These are phyloP conservation scores for Andrena hattorfiana DNA, from an alignment of 2,888 invertebrate species.

Conservation along the genomic window DNA sequence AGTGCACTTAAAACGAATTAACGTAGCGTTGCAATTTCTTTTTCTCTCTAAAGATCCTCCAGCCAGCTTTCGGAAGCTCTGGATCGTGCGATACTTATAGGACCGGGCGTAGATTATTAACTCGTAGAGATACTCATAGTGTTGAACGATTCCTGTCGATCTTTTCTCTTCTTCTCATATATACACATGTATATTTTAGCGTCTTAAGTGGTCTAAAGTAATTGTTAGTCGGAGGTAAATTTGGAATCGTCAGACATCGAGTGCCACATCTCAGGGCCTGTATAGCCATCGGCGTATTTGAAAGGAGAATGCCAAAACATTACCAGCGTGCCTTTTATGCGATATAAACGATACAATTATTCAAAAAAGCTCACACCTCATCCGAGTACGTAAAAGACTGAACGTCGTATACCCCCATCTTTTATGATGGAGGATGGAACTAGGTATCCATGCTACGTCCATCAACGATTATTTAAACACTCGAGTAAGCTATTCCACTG, in stretches of 20 bases:
- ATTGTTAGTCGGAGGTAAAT: slow-evolving; percentile 22
- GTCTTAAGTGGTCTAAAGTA: slow-evolving; percentile 29
- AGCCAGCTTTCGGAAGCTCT: background rate
- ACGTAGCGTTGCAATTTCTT: slow-evolving; percentile 3
- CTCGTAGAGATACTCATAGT: slow-evolving; percentile 6
- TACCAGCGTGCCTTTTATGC: slow-evolving; percentile 4
- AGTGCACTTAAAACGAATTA: slow-evolving; percentile 34
- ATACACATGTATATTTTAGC: slow-evolving; percentile 31
- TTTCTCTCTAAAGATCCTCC: slow-evolving; percentile 9
- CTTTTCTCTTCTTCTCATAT: slow-evolving; percentile 10
- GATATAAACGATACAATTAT: slow-evolving; percentile 1
- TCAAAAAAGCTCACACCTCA: slow-evolving; percentile 11
- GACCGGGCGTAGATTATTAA: background rate
- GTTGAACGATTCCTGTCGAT: slow-evolving; percentile 14
- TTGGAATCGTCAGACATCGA: slow-evolving; percentile 13
- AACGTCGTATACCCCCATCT: slow-evolving; percentile 25
- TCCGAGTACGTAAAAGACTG: slow-evolving; percentile 52
- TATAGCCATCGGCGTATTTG: slow-evolving; percentile 14
- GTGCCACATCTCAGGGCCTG: slow-evolving; percentile 45
- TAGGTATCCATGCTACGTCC: slow-evolving; percentile 5
- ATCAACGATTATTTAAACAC: slow-evolving; percentile 42
- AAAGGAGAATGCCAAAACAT: slow-evolving; percentile 16
- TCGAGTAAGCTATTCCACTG: slow-evolving; percentile 27
- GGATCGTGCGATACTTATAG: background rate
- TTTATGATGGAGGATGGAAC: slow-evolving; percentile 15